Percentiles rank a stretch among this genome's conserved stretches.
These are phyloP conservation scores for Biston betularia DNA, from an alignment of 2,888 invertebrate genomes.

Conservation along the genomic window DNA sequence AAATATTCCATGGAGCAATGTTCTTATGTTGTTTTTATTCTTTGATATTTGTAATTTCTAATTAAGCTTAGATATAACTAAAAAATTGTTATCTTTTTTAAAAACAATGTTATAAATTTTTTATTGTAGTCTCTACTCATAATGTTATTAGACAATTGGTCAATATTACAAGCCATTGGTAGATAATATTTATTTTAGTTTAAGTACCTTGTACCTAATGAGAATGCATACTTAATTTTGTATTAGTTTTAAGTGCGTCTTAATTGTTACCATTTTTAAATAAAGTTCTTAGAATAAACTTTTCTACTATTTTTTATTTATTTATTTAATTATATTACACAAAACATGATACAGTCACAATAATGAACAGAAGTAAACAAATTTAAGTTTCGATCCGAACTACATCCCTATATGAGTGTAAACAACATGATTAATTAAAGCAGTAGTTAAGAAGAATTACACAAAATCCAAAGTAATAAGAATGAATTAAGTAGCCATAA, in stretches of 20 bases:
- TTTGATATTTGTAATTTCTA: slow-evolving; percentile 14
- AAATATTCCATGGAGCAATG: not conserved
- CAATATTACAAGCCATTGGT: slow-evolving; percentile 58
- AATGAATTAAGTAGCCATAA: too few relatives aligned
- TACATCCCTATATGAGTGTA: too few relatives aligned
- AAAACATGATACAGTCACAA: too few relatives aligned
- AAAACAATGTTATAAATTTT: slow-evolving; percentile 7
- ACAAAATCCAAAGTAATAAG: too few relatives aligned
- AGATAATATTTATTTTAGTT: slow-evolving; percentile 72
- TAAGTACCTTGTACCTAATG: slow-evolving; percentile 50
- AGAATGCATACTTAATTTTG: slow-evolving; percentile 46
- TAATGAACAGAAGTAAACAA: too few relatives aligned
- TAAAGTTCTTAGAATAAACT: slow-evolving; percentile 42
- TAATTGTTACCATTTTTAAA: slow-evolving; percentile 69
- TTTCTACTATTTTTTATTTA: too few relatives aligned
- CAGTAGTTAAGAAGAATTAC: too few relatives aligned
- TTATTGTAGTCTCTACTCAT: not conserved
- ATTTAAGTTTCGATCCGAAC: too few relatives aligned
- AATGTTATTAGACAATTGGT: slow-evolving; percentile 49
- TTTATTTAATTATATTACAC: too few relatives aligned
- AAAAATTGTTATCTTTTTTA: slow-evolving; percentile 41
- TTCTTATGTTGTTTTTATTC: not conserved
- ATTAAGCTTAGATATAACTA: slow-evolving; percentile 17
- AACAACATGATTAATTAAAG: too few relatives aligned
- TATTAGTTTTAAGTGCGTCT: slow-evolving; percentile 48